phyloP scores from a whole-genome alignment of 2,113 vertebrate genomes.

The Chinchilla lanigera region DNA sequence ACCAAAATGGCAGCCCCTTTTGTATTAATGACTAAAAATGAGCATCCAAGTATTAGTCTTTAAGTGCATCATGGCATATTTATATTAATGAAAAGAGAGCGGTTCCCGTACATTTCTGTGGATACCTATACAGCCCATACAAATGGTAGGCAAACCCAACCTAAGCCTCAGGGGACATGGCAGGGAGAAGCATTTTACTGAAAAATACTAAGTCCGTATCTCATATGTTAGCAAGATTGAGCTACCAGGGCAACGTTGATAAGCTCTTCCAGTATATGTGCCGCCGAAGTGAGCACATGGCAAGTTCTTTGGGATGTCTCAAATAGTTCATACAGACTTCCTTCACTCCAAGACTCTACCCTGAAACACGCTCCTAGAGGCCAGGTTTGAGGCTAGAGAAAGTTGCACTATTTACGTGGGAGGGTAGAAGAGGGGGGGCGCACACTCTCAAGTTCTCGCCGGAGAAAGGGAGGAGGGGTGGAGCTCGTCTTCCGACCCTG shows the following conservation, averaged over 20 bases:
- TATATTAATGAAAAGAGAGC: not conserved
- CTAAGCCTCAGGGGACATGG: not conserved
- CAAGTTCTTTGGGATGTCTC: not conserved
- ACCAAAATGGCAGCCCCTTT: not conserved
- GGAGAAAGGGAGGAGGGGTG: not conserved
- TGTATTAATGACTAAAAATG: constrained; percentile 33
- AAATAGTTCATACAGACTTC: not conserved
- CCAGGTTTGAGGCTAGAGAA: not conserved
- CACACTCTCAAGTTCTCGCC: rapidly evolving
- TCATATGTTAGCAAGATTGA: not conserved
- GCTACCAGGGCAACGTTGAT: not conserved
- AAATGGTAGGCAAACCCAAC: not conserved
- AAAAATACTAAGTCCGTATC: not conserved
- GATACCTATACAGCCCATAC: not conserved
- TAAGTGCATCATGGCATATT: not conserved
- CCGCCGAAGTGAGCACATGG: not conserved
- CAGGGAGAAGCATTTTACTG: not conserved
- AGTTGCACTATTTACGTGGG: not conserved
- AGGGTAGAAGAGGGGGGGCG: too few relatives aligned
- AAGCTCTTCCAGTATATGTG: not conserved
- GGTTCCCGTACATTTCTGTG: not conserved
- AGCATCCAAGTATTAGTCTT: not conserved
- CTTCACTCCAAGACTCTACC: rapidly evolving
- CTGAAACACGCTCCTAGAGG: not conserved
- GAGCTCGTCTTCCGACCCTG: too few relatives aligned